Percentiles rank a stretch among this genome's conserved stretches.
Conservation (phyloP, 2,797 vertebrate genomes). For the Sparus aurata region DNA sequence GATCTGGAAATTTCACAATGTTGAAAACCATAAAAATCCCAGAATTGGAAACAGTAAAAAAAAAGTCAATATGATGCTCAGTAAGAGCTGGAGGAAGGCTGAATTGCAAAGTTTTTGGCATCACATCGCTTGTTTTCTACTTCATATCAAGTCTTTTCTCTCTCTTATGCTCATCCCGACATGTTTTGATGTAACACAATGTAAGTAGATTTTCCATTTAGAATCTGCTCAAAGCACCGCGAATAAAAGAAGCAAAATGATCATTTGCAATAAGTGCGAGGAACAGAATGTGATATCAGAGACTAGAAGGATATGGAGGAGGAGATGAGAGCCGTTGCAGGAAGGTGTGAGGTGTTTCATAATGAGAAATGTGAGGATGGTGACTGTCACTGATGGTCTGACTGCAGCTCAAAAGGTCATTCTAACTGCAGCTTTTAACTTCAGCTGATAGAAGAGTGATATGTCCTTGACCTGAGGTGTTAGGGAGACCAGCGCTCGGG, state of each 20-base stretch:
- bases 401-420: neutral
- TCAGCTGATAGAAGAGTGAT: neutral
- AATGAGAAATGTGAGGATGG: conserved; percentile 19
- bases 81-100: neutral
- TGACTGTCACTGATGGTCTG: neutral
- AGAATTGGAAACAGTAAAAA: conserved; percentile 25
- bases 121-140: neutral
- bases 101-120: neutral
- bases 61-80: conserved; percentile 18
- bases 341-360: conserved; percentile 30
- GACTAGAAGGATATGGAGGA: neutral
- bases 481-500: neutral
- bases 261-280: neutral
- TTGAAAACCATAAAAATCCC: conserved; percentile 15
- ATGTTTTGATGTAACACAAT: conserved; percentile 2
- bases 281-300: neutral
- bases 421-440: neutral
- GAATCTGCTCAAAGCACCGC: neutral
- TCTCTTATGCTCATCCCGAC: conserved; percentile 8
- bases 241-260: conserved; percentile 1
- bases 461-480: conserved; percentile 12
- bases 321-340: conserved; percentile 17
- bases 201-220: conserved; percentile 19
- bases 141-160: neutral
- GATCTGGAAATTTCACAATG: neutral